A percentile compares a stretch with the other conserved stretches of the same genome.
Conservation (phyloP, 2,797 vertebrate species). For the Synaphobranchus kaupii region DNA sequence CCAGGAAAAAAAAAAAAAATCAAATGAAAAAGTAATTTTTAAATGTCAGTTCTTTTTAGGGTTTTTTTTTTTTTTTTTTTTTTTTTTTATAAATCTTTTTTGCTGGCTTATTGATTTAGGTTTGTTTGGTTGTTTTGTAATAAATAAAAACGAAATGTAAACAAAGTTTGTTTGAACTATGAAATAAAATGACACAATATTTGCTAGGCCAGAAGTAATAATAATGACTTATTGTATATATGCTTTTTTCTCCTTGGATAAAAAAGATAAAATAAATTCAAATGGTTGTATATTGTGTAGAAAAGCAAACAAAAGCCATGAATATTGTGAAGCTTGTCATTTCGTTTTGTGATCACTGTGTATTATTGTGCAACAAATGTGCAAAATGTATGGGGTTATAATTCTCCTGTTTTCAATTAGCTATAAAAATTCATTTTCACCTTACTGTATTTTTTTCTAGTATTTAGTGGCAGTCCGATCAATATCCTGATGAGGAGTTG, state of each 20-base stretch:
- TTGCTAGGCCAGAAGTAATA: slow-evolving; percentile 69
- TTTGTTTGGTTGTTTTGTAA: slow-evolving; percentile 38
- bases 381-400: slow-evolving; percentile 60
- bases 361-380: slow-evolving; percentile 70
- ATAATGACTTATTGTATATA: slow-evolving; percentile 75
- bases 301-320: slow-evolving; percentile 86
- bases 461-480: slow-evolving; percentile 22
- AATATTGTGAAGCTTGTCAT: slow-evolving; percentile 90
- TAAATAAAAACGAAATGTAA: slow-evolving; percentile 39
- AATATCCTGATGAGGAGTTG: neutral
- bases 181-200: slow-evolving; percentile 42
- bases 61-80: slow-evolving; percentile 24
- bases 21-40: slow-evolving; percentile 26
- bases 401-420: slow-evolving; percentile 46
- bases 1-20: slow-evolving; percentile 21
- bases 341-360: slow-evolving; percentile 85
- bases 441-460: slow-evolving; percentile 17
- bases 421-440: slow-evolving; percentile 29
- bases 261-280: slow-evolving; percentile 51
- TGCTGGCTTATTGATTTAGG: slow-evolving; percentile 34
- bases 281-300: slow-evolving; percentile 83
- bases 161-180: slow-evolving; percentile 43
- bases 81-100: slow-evolving; percentile 22
- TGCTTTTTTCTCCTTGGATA: slow-evolving; percentile 73
- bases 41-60: slow-evolving; percentile 39